Evolutionary conservation across 2,797 vertebrate species (phyloP), one percentile per base, ranked within the genome.

Genomic region (Liparis tanakae): DNA sequence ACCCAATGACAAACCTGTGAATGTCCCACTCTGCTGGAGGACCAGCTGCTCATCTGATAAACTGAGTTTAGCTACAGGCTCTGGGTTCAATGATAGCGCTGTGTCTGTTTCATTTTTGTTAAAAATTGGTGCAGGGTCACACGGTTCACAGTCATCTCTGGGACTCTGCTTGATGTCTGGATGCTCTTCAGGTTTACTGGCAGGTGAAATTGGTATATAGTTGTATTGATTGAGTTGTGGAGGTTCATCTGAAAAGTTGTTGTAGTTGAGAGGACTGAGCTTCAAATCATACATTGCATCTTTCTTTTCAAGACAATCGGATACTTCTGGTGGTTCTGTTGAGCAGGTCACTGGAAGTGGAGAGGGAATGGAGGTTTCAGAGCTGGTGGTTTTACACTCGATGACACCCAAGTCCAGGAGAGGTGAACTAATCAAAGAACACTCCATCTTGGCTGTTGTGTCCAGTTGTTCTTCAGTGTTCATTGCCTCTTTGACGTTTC

Each of bases 261-360:
- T 91, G 78, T 92, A 94, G 90, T 91, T 93, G 37, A 94, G 83
- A 44, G 92, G 92, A 67, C 93, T 94, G 79, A 93, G 92, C 87
- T 93, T 94, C 67, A 94, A 92, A 68, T 89, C 87, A 59, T 92
- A 93, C 59, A 93, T 43, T 12, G 79, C 41, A 76, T 87, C 82
- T 54, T 69, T 86, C 72, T 89, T 91, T 70, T 84, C 77, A 51
- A 88, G 68, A 43, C 30, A 44, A 10, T 80, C 69, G 70, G 88
- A 69, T 25, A 36, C 59, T 50, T 83, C 80, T 54, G 84, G 43
- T 36, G 82, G 82, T 68, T 92, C 85, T 86, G 80, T 74, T 39
- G 80, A 30, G 55, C 48, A 78, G 53, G 72, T 85, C 36, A 78
- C 68, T 30, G 88, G 72, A 70, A 82, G 72, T 6, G 89, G 62